Evolutionary conservation across 2,113 vertebrate species (phyloP).

Genomic region (Brienomyrus longianalis): DNA sequence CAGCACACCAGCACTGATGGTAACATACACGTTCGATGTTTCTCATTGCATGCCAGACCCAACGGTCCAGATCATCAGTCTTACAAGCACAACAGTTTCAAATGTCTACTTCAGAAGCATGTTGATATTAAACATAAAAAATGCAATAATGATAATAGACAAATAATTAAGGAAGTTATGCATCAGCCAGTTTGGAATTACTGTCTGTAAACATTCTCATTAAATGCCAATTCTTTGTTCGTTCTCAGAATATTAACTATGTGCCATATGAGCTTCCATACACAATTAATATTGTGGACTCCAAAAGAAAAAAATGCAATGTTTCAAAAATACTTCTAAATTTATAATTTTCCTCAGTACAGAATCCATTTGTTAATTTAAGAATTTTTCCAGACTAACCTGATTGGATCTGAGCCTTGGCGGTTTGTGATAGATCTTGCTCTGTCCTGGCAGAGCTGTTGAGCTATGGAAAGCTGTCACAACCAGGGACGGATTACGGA

Average conservation of each 20-base stretch:
- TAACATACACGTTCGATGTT: background rate
- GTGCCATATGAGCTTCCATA: background rate
- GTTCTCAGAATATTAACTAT: background rate
- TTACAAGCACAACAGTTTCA: background rate
- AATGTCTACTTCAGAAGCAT: slow-evolving; percentile 22
- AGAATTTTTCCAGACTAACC: background rate
- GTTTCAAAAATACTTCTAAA: background rate
- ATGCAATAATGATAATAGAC: slow-evolving; percentile 34
- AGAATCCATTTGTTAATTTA: slow-evolving; percentile 14
- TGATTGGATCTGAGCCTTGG: slow-evolving; percentile 32
- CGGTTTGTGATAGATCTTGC: slow-evolving; percentile 37
- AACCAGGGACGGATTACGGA: too few species aligned
- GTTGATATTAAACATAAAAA: slow-evolving; percentile 36
- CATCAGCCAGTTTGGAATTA: background rate
- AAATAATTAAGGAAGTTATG: slow-evolving; percentile 19
- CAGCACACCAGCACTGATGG: background rate
- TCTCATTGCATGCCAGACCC: background rate
- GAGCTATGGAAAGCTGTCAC: background rate
- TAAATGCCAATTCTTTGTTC: background rate
- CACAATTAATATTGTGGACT: background rate
- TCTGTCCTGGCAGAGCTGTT: background rate
- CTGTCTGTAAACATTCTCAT: background rate
- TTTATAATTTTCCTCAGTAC: slow-evolving; percentile 15
- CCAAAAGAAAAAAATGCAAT: background rate
- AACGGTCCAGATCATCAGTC: background rate